phyloP scores from a whole-genome alignment of 2,113 vertebrate species.

The Dromiciops gliroides region DNA sequence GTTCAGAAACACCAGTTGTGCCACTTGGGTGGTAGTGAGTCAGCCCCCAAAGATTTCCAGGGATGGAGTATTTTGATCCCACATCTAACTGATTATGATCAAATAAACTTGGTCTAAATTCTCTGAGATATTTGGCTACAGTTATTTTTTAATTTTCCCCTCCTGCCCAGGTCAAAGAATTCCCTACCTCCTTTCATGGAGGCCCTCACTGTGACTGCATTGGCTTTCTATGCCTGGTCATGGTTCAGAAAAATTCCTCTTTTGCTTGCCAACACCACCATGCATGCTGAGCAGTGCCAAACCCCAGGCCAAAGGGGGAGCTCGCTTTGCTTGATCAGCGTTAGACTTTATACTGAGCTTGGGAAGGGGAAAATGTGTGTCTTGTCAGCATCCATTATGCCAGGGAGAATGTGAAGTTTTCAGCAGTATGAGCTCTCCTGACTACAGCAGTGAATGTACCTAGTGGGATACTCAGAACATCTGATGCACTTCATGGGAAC shows the following conservation, averaged over 20 bases:
- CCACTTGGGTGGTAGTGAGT: background rate
- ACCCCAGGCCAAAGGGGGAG: slow-evolving; percentile 48
- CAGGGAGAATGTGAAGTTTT: slow-evolving; percentile 25
- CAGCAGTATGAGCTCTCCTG: slow-evolving; percentile 49
- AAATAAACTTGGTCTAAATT: slow-evolving; percentile 9
- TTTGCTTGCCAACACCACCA: slow-evolving; percentile 49
- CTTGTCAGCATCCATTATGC: slow-evolving; percentile 38
- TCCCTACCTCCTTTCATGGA: slow-evolving; percentile 56
- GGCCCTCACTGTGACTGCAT: slow-evolving; percentile 40
- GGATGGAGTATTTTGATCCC: slow-evolving; percentile 38
- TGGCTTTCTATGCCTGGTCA: slow-evolving; percentile 51
- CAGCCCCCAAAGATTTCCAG: slow-evolving; percentile 23
- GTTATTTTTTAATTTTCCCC: slow-evolving; percentile 49
- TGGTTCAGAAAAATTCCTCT: slow-evolving; percentile 58
- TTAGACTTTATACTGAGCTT: slow-evolving; percentile 39
- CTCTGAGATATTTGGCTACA: slow-evolving; percentile 26
- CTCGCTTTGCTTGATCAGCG: slow-evolving; percentile 60
- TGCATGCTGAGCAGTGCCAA: background rate
- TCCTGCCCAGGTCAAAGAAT: slow-evolving; percentile 51
- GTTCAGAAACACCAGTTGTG: slow-evolving; percentile 40
- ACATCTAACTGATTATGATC: slow-evolving; percentile 39
- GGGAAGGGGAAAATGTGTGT: slow-evolving; percentile 62
- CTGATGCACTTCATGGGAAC: slow-evolving; percentile 29
- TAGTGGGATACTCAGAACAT: background rate
- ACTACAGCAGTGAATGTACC: slow-evolving; percentile 47